Base-by-base conservation (phyloP, 2,888 invertebrate genomes). In the Callinectes sapidus region DNA sequence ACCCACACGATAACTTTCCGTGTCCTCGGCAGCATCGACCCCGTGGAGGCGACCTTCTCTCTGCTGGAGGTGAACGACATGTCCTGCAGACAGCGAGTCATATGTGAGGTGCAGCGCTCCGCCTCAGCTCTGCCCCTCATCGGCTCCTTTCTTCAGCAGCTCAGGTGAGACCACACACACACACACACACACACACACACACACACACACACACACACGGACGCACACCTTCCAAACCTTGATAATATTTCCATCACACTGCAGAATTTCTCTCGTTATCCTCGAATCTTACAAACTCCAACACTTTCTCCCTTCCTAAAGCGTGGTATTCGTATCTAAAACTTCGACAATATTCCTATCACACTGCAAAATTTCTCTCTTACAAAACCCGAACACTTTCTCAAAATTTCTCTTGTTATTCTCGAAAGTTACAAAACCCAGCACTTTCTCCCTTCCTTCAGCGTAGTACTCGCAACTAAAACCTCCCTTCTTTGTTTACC, bases 31-130 rank as follows among this genome's bases (percentile, higher is more conserved):
- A 92, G 92, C 42, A 92, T 92, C 61, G 92, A 92, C 88, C 92
- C 90, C 18, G 81, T 92, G 39, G 92, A 92, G 28, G 28, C 88
- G 77, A 66, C 90, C 61, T 92, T 92, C 32, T 77, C 42, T 18
- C 5, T 90, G 10, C 35, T 92, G 90, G 35, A 88, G 18, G 90
- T 92, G 81, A 77, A 87, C 42, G 90, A 90, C n/a, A 23, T 23
- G 61, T 77, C 61, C 42, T 92, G 92, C 32, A 71, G 88, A 42
- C 77, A 66, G 14, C 92, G 92, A n/a, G 77, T 87, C 54, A 90
- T 92, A 42, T 92, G 92, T 61, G 92, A 92, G 87, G 77, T 92
- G 23, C 92, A 92, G 90, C 10, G 77, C n/a, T 77, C 90, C 2
- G 90, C 92, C 35, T 90, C 92, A 32, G 87, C 28, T 28, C 5